Conservation (phyloP, 1,140 invertebrate species). For the Anoplolepis gracilipes region DNA sequence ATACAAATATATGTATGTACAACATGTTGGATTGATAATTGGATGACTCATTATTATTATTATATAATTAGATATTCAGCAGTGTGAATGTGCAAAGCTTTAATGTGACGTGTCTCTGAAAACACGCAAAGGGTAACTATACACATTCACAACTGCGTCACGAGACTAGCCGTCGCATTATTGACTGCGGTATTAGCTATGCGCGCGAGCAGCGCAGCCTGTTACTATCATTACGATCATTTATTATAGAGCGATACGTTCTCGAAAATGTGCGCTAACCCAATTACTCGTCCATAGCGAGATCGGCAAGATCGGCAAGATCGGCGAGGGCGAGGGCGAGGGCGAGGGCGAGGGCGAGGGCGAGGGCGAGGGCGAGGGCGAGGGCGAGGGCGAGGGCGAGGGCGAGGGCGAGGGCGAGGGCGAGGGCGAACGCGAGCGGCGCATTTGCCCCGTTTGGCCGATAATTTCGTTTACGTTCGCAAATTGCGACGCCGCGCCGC, state of each 20-base stretch:
- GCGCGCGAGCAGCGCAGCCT: background rate
- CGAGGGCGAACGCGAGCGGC: conserved; percentile 24
- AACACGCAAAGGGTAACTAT: background rate
- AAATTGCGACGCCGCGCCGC: conserved; percentile 55
- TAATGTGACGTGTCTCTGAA: background rate
- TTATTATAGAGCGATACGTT: conserved; percentile 46
- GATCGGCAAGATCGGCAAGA: too few relatives aligned
- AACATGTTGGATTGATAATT: background rate
- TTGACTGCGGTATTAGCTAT: conserved; percentile 33
- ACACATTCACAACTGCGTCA: background rate
- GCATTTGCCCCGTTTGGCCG: conserved; percentile 21
- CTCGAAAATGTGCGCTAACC: conserved; percentile 42
- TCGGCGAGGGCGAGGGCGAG: too few relatives aligned
- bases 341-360: too few relatives aligned
- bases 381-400: too few relatives aligned
- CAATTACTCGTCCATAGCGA: conserved; percentile 14
- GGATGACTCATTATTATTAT: background rate
- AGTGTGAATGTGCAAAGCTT: background rate
- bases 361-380: too few relatives aligned
- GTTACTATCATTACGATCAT: conserved; percentile 50
- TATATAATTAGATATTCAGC: too few relatives aligned
- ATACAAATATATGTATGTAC: background rate
- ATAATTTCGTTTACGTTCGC: conserved; percentile 62
- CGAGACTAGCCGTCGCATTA: conserved; percentile 8
- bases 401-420: too few relatives aligned